Evolutionary conservation across 1,140 invertebrate genomes (phyloP).

Genomic region (Cryptotermes secundus): DNA sequence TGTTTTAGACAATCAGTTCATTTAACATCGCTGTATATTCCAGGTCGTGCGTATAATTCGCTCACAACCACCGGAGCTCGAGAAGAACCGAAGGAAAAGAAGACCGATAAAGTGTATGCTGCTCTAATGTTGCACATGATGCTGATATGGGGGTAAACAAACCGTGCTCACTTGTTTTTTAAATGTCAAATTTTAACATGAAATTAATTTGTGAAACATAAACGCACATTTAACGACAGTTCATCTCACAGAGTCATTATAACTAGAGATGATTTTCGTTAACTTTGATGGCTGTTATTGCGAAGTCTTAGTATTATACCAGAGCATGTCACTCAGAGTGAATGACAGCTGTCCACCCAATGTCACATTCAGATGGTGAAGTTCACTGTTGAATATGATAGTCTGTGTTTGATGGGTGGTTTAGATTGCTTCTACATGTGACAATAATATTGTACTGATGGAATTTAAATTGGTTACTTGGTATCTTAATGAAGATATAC

Average conservation of each 20-base stretch:
- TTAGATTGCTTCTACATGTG: conserved; percentile 35
- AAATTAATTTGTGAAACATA: conserved; percentile 7
- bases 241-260: conserved; percentile 11
- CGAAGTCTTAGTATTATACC: neutral
- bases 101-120: conserved; percentile 54
- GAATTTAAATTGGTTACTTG: neutral
- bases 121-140: conserved; percentile 48
- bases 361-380: neutral
- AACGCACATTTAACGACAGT: conserved; percentile 22
- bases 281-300: conserved; percentile 10
- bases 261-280: conserved; percentile 24
- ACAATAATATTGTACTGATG: conserved; percentile 31
- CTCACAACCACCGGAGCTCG: conserved; percentile 68
- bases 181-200: conserved; percentile 18
- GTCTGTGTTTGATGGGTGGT: neutral
- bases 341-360: neutral
- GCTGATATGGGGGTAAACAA: neutral
- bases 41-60: conserved; percentile 74
- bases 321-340: neutral
- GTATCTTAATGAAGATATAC: neutral
- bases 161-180: neutral
- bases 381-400: neutral
- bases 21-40: too few species aligned
- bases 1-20: too few species aligned
- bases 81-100: conserved; percentile 60